Conservation (phyloP, 2,113 vertebrate species). For the Odocoileus virginianus region DNA sequence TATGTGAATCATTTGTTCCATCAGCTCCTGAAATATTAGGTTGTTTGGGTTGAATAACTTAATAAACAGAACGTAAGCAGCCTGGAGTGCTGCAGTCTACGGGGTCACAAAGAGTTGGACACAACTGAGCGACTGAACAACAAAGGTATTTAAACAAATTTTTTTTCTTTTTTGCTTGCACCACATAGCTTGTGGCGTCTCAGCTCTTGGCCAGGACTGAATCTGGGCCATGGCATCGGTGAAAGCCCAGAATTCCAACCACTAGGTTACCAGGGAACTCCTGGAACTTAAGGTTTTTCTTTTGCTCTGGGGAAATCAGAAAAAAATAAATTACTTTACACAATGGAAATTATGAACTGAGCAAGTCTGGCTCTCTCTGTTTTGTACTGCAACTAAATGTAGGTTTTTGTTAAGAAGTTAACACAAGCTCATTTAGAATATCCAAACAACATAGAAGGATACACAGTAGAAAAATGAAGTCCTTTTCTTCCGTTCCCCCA, state of each 20-base stretch:
- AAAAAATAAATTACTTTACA: neutral
- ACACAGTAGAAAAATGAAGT: neutral
- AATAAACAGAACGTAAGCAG: neutral
- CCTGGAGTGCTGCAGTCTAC: neutral
- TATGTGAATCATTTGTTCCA: neutral
- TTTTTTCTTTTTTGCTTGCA: neutral
- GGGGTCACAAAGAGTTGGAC: neutral
- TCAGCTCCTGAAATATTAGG: neutral
- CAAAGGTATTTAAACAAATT: neutral
- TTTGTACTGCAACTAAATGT: neutral
- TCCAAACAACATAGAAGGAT: neutral
- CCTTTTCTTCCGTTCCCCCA: rapidly evolving
- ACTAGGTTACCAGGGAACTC: neutral
- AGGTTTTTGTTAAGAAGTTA: neutral
- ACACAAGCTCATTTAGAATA: neutral
- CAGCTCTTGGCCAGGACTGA: neutral
- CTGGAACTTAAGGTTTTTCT: neutral
- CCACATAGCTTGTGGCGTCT: neutral
- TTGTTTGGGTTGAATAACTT: neutral
- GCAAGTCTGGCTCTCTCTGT: neutral
- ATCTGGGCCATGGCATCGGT: neutral
- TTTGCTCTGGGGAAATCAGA: neutral
- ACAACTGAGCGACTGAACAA: neutral
- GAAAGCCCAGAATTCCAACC: neutral
- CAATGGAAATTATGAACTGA: neutral